A percentile compares a stretch with the other conserved stretches of the same genome.
phyloP scores from a whole-genome alignment of 2,888 invertebrate genomes.

The Ophion ellenae region DNA sequence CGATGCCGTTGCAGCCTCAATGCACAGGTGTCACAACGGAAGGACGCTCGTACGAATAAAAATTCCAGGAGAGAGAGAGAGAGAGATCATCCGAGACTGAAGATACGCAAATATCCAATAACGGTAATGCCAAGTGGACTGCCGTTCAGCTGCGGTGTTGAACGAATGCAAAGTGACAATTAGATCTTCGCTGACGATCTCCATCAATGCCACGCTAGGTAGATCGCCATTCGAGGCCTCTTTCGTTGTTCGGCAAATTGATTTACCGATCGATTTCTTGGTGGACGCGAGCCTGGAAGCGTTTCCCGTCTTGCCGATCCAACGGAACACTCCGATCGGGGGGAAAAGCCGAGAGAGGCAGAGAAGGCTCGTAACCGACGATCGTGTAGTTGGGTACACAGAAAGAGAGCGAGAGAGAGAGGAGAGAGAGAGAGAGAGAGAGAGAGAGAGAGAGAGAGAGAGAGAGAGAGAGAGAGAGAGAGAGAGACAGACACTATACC shows the following conservation, averaged over 20 bases:
- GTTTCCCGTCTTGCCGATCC: constrained; percentile 57
- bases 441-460: no score
- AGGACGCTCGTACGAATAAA: not conserved
- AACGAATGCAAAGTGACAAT: not conserved
- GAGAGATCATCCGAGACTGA: not conserved
- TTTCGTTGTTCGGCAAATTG: not conserved
- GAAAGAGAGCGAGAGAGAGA: no score
- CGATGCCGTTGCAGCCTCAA: no score
- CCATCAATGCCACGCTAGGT: not conserved
- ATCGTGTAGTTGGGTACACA: not conserved
- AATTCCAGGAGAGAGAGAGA: not conserved
- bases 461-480: no score
- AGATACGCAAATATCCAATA: not conserved
- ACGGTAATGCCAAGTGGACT: not conserved
- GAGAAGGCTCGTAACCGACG: constrained; percentile 21
- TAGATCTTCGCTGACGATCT: not conserved
- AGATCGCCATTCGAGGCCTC: not conserved
- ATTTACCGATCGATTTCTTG: not conserved
- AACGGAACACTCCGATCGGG: constrained; percentile 27
- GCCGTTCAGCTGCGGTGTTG: not conserved
- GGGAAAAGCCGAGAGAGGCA: constrained; percentile 15
- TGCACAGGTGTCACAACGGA: not conserved
- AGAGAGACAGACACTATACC: not conserved
- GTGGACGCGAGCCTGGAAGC: not conserved
- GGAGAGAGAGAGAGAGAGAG: no score